Percentiles rank a stretch among this genome's conserved stretches.
Conservation (phyloP, 2,888 invertebrate genomes). For the Baronia brevicornis region DNA sequence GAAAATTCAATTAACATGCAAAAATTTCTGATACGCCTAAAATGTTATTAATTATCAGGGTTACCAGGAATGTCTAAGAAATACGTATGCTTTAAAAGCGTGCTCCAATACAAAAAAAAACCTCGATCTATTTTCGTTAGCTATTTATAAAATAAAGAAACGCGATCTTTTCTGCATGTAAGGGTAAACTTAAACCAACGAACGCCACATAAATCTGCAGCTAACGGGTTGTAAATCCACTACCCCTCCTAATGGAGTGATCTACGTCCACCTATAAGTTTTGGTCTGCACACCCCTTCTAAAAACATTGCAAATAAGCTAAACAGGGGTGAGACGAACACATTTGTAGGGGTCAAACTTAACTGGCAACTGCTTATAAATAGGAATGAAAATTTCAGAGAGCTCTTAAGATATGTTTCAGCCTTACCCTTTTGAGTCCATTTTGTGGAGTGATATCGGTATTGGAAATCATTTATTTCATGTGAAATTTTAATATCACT, state of each 20-base stretch:
- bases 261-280: slow-evolving; percentile 7
- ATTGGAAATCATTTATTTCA: slow-evolving; percentile 36
- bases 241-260: slow-evolving; percentile 28
- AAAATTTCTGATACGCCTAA: too few species aligned
- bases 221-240: slow-evolving; percentile 71
- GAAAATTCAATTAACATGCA: too few species aligned
- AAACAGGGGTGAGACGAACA: slow-evolving; percentile 8
- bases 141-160: slow-evolving; percentile 71
- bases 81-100: neutral
- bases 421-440: slow-evolving; percentile 53
- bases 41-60: too few species aligned
- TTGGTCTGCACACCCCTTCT: slow-evolving; percentile 11
- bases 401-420: slow-evolving; percentile 48
- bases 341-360: slow-evolving; percentile 26
- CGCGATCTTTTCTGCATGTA: slow-evolving; percentile 37
- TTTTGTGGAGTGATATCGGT: slow-evolving; percentile 62
- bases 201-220: slow-evolving; percentile 64
- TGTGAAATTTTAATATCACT: slow-evolving; percentile 40
- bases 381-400: slow-evolving; percentile 65
- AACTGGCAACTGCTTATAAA: slow-evolving; percentile 43
- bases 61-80: too few species aligned
- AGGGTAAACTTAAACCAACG: slow-evolving; percentile 56
- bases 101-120: slow-evolving; percentile 12
- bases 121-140: slow-evolving; percentile 44
- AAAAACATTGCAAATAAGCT: slow-evolving; percentile 9